Evolutionary conservation across 2,113 vertebrate genomes (phyloP).

Genomic region (Chaetodon auriga): DNA sequence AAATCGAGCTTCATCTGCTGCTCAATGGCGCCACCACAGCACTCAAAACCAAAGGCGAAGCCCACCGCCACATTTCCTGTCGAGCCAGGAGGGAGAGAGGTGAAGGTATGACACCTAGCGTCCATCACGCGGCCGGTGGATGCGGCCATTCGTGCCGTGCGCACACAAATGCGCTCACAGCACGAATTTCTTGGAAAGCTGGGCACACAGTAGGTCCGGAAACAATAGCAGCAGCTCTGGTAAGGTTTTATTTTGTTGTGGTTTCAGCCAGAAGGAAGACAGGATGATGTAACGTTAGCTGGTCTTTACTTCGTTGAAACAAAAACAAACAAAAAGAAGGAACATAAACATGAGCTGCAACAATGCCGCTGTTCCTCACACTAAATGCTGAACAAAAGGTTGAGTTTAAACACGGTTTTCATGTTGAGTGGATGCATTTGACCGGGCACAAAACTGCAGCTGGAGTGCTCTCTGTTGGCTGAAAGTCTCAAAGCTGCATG

Average conservation of each 20-base stretch:
- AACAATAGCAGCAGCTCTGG: background rate
- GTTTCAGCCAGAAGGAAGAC: background rate
- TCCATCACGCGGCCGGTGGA: background rate
- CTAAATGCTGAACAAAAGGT: too few species aligned
- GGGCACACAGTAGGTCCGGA: too few species aligned
- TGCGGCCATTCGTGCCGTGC: too few species aligned
- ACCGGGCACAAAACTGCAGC: background rate
- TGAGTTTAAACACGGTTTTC: background rate
- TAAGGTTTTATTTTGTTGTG: background rate
- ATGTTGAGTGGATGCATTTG: background rate
- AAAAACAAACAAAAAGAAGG: background rate
- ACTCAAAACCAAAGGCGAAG: background rate
- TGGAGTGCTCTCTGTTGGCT: background rate
- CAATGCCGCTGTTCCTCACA: background rate
- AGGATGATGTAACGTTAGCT: background rate
- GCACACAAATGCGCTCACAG: too few species aligned
- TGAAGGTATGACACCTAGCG: conserved; percentile 70
- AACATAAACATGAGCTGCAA: background rate
- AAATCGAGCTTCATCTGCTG: background rate
- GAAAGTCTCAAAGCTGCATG: background rate
- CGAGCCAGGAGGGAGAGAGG: conserved; percentile 5
- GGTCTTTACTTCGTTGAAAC: background rate
- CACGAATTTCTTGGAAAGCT: background rate
- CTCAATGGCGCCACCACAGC: conserved; percentile 18
- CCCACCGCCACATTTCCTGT: background rate